These are phyloP conservation scores for Fulmarus glacialis DNA, from an alignment of 2,113 vertebrate genomes.

Conservation along the genomic window DNA sequence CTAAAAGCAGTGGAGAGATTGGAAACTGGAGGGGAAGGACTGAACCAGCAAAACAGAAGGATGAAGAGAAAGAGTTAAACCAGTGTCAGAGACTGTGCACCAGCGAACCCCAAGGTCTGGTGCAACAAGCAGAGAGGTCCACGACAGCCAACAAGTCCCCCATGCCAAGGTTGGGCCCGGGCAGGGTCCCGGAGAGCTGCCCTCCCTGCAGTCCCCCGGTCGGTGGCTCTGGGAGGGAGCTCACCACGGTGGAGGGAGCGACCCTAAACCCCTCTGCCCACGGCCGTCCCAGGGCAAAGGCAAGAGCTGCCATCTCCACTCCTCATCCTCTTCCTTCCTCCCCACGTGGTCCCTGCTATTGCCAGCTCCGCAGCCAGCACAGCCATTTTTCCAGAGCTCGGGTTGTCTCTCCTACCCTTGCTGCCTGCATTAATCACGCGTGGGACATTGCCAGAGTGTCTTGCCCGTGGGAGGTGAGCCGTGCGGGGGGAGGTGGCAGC, in stretches of 20 bases:
- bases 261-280: background rate
- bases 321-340: background rate
- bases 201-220: background rate
- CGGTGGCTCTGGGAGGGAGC: background rate
- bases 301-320: background rate
- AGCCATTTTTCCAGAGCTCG: background rate
- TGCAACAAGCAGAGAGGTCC: background rate
- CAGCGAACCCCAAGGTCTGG: background rate
- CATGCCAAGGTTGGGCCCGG: background rate
- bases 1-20: background rate
- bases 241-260: fast-evolving
- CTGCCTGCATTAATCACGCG: background rate
- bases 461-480: background rate
- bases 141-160: background rate
- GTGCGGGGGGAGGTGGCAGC: background rate
- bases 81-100: background rate
- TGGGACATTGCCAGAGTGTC: background rate
- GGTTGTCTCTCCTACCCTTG: background rate
- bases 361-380: background rate
- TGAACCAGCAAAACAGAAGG: background rate
- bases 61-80: background rate
- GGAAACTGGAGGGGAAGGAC: background rate
- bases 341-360: background rate
- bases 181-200: background rate
- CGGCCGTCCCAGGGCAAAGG: background rate